Evolutionary conservation across 2,888 invertebrate genomes (phyloP).

Genomic region (Mesorhabditis spiculigera): DNA sequence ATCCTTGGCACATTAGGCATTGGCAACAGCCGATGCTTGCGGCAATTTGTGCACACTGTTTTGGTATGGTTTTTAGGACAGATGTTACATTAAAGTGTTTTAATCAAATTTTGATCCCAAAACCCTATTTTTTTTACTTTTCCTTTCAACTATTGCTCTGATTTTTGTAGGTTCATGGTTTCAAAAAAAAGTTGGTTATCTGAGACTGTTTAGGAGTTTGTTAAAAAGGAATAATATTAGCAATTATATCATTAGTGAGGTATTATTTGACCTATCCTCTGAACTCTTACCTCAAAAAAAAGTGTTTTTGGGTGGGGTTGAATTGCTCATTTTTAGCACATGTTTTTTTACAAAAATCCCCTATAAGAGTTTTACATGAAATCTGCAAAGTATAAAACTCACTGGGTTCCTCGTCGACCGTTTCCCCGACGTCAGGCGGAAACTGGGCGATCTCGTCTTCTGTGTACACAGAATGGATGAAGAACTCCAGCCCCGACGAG

Average conservation of each 20-base stretch:
- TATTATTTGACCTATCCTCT: too few species aligned
- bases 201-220: too few species aligned
- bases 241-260: too few species aligned
- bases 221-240: too few species aligned
- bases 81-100: too few species aligned
- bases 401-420: conserved; percentile 29
- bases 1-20: neutral
- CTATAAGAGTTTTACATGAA: conserved; percentile 13
- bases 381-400: conserved; percentile 12
- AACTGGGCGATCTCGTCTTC: conserved; percentile 49
- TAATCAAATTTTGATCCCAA: too few species aligned
- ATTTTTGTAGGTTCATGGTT: too few species aligned
- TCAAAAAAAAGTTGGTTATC: too few species aligned
- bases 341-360: neutral
- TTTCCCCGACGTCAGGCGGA: conserved; percentile 18
- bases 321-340: conserved; percentile 7
- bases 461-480: conserved; percentile 53
- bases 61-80: neutral
- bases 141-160: too few species aligned
- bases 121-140: too few species aligned
- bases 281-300: too few species aligned
- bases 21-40: conserved; percentile 1
- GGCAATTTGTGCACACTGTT: conserved; percentile 2
- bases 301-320: too few species aligned
- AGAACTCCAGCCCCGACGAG: conserved; percentile 49